Evolutionary conservation across 1,140 invertebrate species (phyloP), one percentile per base, ranked within the genome.

Genomic region (Polypedilum vanderplanki): DNA sequence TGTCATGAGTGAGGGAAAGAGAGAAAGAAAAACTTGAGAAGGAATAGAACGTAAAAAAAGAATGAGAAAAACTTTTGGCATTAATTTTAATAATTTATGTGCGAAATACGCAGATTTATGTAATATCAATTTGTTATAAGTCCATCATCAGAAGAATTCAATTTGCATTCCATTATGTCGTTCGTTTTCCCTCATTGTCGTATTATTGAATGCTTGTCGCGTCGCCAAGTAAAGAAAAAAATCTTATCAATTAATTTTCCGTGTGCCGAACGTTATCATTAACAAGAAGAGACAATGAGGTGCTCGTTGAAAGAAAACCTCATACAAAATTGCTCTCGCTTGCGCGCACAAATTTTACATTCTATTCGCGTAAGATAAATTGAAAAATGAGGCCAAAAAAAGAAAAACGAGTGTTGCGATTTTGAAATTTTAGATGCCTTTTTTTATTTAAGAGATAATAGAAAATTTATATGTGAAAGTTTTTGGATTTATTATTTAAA

Each of bases 51-150:
- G 15, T 12, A 8, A 46, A 57, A 57, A 57, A 57, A 46, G 41
- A 46, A 46, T 9, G 8, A 46, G 41, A 46, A 57, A 57, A 57
- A 4, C n/a, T 57, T 57, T 57, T 12, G 15, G 46, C 46, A 57
- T 57, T 57, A 57, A 57, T 57, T 57, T 57, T 57, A 57, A 57
- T 57, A 57, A 57, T 57, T 57, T 57, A 57, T 57, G 46, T 57
- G 46, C 46, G 46, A 57, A 57, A 57, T n/a, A 57, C 46, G 46
- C 46, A 57, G 46, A 57, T 57, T 57, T 57, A 57, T 57, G 46
- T 57, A 57, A 57, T 57, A 57, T 57, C 46, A 57, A 57, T 57
- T 57, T 57, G 46, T 12, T 57, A 57, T 57, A 57, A 57, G 46
- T 57, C 46, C 46, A n/a, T 57, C 46, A 57, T 57, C 46, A 57